A percentile compares a stretch with the other conserved stretches of the same genome.
Evolutionary conservation across 2,113 vertebrate genomes (phyloP).

Genomic region (Australoheros scitulus): DNA sequence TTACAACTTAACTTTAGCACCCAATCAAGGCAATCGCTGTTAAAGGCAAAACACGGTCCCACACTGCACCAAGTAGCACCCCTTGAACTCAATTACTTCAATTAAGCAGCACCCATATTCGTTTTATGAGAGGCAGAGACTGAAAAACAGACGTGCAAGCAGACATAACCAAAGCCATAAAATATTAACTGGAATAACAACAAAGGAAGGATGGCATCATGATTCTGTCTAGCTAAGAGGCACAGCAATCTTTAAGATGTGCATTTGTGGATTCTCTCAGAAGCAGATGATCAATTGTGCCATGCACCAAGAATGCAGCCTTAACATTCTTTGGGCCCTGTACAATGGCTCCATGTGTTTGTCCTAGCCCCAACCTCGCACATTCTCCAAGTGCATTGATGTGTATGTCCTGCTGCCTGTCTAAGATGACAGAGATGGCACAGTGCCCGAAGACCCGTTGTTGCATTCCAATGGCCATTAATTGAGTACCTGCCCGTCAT

Average conservation of each 20-base stretch:
- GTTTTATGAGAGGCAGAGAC: not conserved
- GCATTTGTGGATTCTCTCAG: slow-evolving; percentile 3
- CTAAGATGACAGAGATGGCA: slow-evolving; percentile 69
- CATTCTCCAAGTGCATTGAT: slow-evolving; percentile 54
- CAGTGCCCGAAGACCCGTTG: slow-evolving; percentile 46
- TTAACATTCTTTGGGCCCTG: slow-evolving; percentile 26
- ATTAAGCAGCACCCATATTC: not conserved
- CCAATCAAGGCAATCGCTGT: not conserved
- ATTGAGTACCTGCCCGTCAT: slow-evolving; percentile 75
- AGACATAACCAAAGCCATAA: not conserved
- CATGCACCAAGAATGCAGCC: slow-evolving; percentile 3
- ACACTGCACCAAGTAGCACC: not conserved
- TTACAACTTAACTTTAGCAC: not conserved
- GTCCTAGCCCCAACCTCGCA: slow-evolving; percentile 11
- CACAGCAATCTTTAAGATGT: not conserved
- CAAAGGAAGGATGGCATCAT: not conserved
- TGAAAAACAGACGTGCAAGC: not conserved
- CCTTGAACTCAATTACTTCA: not conserved
- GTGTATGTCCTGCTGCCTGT: slow-evolving; percentile 63
- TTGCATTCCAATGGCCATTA: slow-evolving; percentile 71
- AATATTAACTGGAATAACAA: not conserved
- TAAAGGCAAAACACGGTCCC: not conserved
- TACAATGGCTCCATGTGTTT: slow-evolving; percentile 55
- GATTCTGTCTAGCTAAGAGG: not conserved
- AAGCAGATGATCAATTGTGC: not conserved